Evolutionary conservation across 2,797 vertebrate genomes (phyloP).

Genomic region (Moxostoma hubbsi): DNA sequence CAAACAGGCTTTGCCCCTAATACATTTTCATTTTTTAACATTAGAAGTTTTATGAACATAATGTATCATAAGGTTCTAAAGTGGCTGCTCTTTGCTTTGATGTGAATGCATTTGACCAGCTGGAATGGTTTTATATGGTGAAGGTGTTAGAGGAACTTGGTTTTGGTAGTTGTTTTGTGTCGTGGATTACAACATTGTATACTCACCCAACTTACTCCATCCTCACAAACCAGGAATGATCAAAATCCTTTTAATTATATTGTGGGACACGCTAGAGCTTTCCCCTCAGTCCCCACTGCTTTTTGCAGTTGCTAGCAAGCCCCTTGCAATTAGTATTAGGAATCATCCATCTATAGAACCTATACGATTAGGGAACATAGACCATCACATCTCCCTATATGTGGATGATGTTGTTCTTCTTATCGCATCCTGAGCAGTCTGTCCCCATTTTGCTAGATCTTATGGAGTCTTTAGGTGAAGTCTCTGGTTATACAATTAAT

Average conservation of each 20-base stretch:
- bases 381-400: not conserved
- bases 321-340: not conserved
- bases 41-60: not conserved
- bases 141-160: not conserved
- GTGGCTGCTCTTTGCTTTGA: not conserved
- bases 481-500: no score
- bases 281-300: constrained; percentile 8
- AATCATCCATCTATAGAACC: not conserved
- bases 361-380: not conserved
- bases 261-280: not conserved
- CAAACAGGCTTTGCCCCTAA: no score
- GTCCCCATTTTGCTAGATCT: not conserved
- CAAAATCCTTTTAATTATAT: not conserved
- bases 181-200: not conserved
- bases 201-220: not conserved
- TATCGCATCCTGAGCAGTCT: not conserved
- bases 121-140: constrained; percentile 1
- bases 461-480: no score
- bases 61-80: not conserved
- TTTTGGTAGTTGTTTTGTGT: not conserved
- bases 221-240: not conserved
- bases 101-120: not conserved
- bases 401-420: not conserved
- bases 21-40: no score
- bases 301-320: not conserved